Evolutionary conservation across 2,797 vertebrate species (phyloP), one percentile per base, ranked within the genome.

Genomic region (Atherinosoma microstoma): DNA sequence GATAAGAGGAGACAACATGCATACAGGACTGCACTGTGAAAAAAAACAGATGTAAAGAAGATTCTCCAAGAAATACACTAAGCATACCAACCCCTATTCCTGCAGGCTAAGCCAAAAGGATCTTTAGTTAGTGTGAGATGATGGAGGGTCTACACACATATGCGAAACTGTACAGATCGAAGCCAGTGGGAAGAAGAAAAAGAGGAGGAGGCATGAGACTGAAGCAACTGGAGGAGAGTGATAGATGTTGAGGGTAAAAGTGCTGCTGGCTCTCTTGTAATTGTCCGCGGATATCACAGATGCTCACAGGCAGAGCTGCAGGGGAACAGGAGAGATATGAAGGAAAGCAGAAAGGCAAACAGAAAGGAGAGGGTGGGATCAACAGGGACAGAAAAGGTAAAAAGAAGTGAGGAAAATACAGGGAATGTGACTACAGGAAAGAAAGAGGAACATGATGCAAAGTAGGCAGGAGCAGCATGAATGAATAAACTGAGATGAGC

Each of bases 61-160:
- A 27, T 18, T 58, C 36, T 22, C 13, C 49, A 54, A 71, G 11
- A 64, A 27, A 24, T 29, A 54, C 8, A 56, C 47, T 12, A 38
- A 38, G 34, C 42, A 34, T 29, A 69, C 35, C 75, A 68, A 58
- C 53, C 65, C 34, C 12, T 34, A 4, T 67, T 47, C 69, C 78
- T 67, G 58, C 67, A 69, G 80, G 83, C 72, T 73, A 29, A 54
- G 78, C 85, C 75, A 60, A 69, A 75, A 72, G 51, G 65, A 75
- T 64, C 29, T 18, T 74, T 80, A 80, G 77, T 88, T 82, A 73
- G 88, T 84, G 61, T 66, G 69, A 83, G 74, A 40, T 70, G 82
- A 85, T 73, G 74, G 75, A 75, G 56, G 20, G 2, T 10, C 71
- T 72, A 67, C 24, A 57, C 75, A 78, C 75, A 57, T 60, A 73